phyloP scores from a whole-genome alignment of 2,888 invertebrate genomes.

The Andricus quercusramuli region DNA sequence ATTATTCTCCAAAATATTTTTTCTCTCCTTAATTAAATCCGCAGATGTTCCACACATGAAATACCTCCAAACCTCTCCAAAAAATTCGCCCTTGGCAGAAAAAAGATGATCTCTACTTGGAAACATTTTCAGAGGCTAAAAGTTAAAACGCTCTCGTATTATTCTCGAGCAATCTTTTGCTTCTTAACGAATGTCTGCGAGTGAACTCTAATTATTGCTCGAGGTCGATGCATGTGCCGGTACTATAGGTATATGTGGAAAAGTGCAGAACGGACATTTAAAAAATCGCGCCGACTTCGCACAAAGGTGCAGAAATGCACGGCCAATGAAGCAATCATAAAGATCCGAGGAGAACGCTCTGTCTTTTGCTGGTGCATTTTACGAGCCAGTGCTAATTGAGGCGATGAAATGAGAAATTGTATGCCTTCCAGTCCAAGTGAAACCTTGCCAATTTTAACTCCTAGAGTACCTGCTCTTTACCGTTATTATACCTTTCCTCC shows the following conservation, averaged over 20 bases:
- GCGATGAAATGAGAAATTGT: slow-evolving; percentile 42
- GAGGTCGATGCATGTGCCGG: slow-evolving; percentile 57
- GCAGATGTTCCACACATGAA: neutral
- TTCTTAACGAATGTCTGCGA: slow-evolving; percentile 66
- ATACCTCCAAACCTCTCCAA: neutral
- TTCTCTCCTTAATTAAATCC: neutral
- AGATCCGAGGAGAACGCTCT: slow-evolving; percentile 37
- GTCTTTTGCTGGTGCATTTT: slow-evolving; percentile 38
- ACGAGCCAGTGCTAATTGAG: slow-evolving; percentile 40
- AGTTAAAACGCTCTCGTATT: slow-evolving; percentile 4
- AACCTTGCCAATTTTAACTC: slow-evolving; percentile 34
- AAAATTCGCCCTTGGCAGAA: neutral
- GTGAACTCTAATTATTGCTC: slow-evolving; percentile 68
- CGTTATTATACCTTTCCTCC: slow-evolving; percentile 17
- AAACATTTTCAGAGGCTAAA: slow-evolving; percentile 1
- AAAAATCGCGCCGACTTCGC: slow-evolving; percentile 51
- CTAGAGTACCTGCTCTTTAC: slow-evolving; percentile 13
- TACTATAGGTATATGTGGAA: slow-evolving; percentile 49
- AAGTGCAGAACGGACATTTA: slow-evolving; percentile 47
- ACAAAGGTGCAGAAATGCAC: slow-evolving; percentile 50
- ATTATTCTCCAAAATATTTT: neutral
- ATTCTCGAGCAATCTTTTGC: slow-evolving; percentile 51
- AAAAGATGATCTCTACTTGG: neutral
- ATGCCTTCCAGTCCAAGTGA: slow-evolving; percentile 15
- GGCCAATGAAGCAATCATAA: slow-evolving; percentile 43